phyloP scores from a whole-genome alignment of 30 jellyfish, hydroid and myxozoan genomes.

The Aurelia sp. region DNA sequence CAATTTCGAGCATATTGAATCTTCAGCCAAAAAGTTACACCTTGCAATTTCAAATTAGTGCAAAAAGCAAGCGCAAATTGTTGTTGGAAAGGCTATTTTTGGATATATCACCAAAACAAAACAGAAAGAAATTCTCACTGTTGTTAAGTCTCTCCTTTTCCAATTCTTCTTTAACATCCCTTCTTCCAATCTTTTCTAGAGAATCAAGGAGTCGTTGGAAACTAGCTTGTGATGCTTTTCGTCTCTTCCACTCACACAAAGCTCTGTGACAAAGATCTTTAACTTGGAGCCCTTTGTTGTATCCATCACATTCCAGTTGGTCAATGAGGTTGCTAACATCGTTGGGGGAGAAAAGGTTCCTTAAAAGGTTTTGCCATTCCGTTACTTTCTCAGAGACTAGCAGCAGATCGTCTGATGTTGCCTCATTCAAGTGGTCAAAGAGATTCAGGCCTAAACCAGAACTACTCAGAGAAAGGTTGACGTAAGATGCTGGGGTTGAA shows the following conservation, averaged over 20 bases:
- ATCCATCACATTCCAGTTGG: slow-evolving; percentile 8
- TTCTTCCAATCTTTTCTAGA: slow-evolving; percentile 6
- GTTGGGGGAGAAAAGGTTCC: slow-evolving; percentile 18
- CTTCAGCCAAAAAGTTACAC: no score
- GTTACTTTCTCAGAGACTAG: slow-evolving; percentile 30
- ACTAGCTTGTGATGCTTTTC: slow-evolving; percentile 12
- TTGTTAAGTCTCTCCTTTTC: not conserved
- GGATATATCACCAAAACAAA: no score
- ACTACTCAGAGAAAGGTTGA: not conserved
- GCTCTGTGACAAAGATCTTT: slow-evolving; percentile 29
- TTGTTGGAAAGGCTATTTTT: no score
- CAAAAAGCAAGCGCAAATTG: no score
- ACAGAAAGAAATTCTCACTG: not conserved
- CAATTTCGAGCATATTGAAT: no score
- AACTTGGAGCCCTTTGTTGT: not conserved
- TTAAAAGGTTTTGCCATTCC: slow-evolving; percentile 22
- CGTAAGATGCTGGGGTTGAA: slow-evolving; percentile 24
- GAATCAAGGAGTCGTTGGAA: not conserved
- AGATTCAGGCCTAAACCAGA: no score
- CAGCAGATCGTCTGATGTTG: not conserved
- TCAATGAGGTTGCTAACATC: slow-evolving; percentile 6
- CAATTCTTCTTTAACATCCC: not conserved
- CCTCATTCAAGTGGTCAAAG: no score
- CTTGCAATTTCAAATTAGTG: no score
- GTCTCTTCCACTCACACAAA: slow-evolving; percentile 16